Evolutionary conservation across 2,888 invertebrate species (phyloP).

Genomic region (Agrotis exclamationis): DNA sequence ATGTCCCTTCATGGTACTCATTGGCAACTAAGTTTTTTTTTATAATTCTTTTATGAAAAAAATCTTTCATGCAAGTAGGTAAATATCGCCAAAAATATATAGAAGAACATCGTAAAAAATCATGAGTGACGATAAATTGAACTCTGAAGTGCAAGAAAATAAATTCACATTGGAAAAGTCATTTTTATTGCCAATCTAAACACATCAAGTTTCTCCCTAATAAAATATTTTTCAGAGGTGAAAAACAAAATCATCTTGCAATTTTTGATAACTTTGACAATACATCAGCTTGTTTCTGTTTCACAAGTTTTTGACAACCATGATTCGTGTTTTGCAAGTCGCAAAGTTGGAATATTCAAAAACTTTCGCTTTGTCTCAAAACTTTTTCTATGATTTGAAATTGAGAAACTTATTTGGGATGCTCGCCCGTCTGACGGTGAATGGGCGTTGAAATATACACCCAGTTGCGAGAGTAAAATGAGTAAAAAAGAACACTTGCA

Average conservation of each 20-base stretch:
- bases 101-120: background rate
- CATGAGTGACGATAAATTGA: background rate
- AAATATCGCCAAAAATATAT: background rate
- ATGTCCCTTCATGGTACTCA: background rate
- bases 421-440: slow-evolving; percentile 1
- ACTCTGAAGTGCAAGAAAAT: background rate
- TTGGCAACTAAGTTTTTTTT: background rate
- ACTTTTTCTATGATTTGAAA: slow-evolving; percentile 47
- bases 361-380: slow-evolving; percentile 45
- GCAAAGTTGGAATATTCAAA: slow-evolving; percentile 45
- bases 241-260: slow-evolving; percentile 4
- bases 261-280: slow-evolving; percentile 37
- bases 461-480: slow-evolving; percentile 17
- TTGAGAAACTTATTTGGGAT: slow-evolving; percentile 50
- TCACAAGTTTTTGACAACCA: slow-evolving; percentile 47
- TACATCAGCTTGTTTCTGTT: slow-evolving; percentile 38
- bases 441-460: slow-evolving; percentile 21
- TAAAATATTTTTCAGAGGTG: slow-evolving; percentile 3
- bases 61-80: background rate
- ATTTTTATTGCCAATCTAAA: slow-evolving; percentile 6
- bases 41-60: background rate
- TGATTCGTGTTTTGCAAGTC: slow-evolving; percentile 46
- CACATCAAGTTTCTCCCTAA: background rate
- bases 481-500: slow-evolving; percentile 23
- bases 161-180: slow-evolving; percentile 1